phyloP scores from a whole-genome alignment of 92 coral and sea anemone genomes.

The Bergia sp. region DNA sequence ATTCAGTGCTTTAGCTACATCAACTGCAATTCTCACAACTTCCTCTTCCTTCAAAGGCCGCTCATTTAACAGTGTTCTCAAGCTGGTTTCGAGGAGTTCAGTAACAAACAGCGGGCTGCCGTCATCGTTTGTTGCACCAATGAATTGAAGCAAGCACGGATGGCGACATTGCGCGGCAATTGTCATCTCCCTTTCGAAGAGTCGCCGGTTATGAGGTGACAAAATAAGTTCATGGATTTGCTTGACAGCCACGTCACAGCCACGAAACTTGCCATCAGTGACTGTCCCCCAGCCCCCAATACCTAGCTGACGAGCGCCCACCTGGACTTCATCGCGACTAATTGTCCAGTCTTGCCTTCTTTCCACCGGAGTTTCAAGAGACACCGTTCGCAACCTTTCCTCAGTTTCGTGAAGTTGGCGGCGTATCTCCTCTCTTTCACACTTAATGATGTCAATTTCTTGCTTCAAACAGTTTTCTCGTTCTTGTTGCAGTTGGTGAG shows the following conservation, averaged over 20 bases:
- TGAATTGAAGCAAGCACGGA: conserved; percentile 89
- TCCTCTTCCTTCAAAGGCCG: conserved; percentile 70
- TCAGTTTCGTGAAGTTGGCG: neutral
- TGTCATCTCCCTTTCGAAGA: conserved; percentile 93
- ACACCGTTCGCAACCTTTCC: neutral
- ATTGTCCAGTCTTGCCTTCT: conserved; percentile 84
- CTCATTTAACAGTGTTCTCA: conserved; percentile 73
- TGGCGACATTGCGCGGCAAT: conserved; percentile 94
- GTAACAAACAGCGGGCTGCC: conserved; percentile 86
- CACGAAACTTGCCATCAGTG: conserved; percentile 87
- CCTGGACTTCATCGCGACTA: conserved; percentile 80
- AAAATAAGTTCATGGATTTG: conserved; percentile 89
- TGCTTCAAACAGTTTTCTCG: conserved; percentile 55
- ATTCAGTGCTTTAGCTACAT: conserved; percentile 85
- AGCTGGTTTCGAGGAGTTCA: conserved; percentile 84
- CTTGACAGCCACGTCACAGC: conserved; percentile 87
- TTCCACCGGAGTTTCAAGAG: neutral
- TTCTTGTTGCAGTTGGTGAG: conserved; percentile 44
- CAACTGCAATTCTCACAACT: conserved; percentile 68
- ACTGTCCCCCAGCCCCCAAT: conserved; percentile 95
- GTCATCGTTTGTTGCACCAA: conserved; percentile 93
- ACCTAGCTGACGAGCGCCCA: conserved; percentile 67
- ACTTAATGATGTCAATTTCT: conserved; percentile 39
- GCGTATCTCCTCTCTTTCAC: conserved; percentile 26
- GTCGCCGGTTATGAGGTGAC: conserved; percentile 89